Percentiles rank a stretch among this genome's conserved stretches.
Evolutionary conservation across 1,140 invertebrate species (phyloP).

Genomic region (Diploscapter pachys): DNA sequence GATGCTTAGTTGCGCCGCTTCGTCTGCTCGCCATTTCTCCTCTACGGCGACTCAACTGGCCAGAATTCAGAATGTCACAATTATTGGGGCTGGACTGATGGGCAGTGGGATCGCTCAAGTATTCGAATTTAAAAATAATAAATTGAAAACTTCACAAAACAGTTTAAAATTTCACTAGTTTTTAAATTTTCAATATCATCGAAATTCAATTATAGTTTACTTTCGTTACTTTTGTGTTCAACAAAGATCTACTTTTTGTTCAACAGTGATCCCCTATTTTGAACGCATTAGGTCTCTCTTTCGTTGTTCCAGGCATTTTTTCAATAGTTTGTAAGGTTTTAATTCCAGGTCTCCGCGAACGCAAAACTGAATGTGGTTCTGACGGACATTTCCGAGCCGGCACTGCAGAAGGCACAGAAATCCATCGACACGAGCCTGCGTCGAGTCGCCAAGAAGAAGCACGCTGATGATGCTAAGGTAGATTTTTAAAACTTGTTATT

Average conservation of each 20-base stretch:
- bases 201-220: background rate
- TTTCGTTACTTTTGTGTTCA: slow-evolving; percentile 11
- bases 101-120: slow-evolving; percentile 54
- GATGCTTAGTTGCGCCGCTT: background rate
- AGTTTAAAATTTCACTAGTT: background rate
- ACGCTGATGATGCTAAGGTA: slow-evolving; percentile 66
- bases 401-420: slow-evolving; percentile 33
- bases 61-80: slow-evolving; percentile 45
- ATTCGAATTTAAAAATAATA: slow-evolving; percentile 4
- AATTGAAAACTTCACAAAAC: background rate
- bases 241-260: background rate
- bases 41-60: background rate
- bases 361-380: slow-evolving; percentile 64
- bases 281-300: background rate
- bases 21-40: slow-evolving; percentile 11
- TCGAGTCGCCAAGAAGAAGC: slow-evolving; percentile 76
- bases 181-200: slow-evolving; percentile 19
- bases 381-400: slow-evolving; percentile 62
- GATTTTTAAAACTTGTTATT: slow-evolving; percentile 7
- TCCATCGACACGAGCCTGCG: slow-evolving; percentile 70
- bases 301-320: background rate
- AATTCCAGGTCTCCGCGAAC: slow-evolving; percentile 33
- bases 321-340: background rate
- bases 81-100: slow-evolving; percentile 52
- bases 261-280: background rate